Conservation (phyloP, 1,140 invertebrate genomes). For the Chrysopa pallens region DNA sequence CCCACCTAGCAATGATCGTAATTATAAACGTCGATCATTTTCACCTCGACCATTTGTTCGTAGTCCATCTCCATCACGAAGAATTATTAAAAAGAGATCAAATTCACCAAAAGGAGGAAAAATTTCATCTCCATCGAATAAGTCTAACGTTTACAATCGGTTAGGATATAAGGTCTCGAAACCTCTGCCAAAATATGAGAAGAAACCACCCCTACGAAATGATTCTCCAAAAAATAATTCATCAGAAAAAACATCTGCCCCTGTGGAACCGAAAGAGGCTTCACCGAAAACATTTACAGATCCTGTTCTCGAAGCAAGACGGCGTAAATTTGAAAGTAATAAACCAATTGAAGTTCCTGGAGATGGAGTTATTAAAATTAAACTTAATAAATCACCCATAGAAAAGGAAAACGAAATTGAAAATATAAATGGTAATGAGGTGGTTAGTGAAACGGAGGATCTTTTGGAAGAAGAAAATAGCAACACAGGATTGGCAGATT, state of each 20-base stretch:
- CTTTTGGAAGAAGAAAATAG: too few relatives aligned
- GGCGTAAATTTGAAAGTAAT: slow-evolving; percentile 16
- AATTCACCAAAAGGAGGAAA: slow-evolving; percentile 6
- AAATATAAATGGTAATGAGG: slow-evolving; percentile 8
- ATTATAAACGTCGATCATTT: not conserved
- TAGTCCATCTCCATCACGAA: not conserved
- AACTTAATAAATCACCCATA: slow-evolving; percentile 2
- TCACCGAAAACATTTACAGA: slow-evolving; percentile 10
- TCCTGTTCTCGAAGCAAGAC: slow-evolving; percentile 18
- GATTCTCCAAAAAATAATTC: not conserved
- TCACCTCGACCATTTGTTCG: not conserved
- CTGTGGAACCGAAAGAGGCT: not conserved
- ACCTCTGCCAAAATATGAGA: too few relatives aligned
- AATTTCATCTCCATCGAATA: not conserved
- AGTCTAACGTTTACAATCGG: not conserved
- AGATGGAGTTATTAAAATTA: slow-evolving; percentile 19
- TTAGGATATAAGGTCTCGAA: not conserved
- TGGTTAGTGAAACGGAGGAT: slow-evolving; percentile 11
- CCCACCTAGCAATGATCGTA: slow-evolving; percentile 1
- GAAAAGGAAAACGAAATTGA: slow-evolving; percentile 6
- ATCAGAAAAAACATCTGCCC: not conserved
- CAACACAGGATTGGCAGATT: slow-evolving; percentile 3
- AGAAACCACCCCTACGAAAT: not conserved
- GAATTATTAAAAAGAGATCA: slow-evolving; percentile 3
- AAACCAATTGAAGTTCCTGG: slow-evolving; percentile 11